Percentiles rank a stretch among this genome's conserved stretches.
These are phyloP conservation scores for Muscicapa striata DNA, from an alignment of 2,797 vertebrate species.

Conservation along the genomic window DNA sequence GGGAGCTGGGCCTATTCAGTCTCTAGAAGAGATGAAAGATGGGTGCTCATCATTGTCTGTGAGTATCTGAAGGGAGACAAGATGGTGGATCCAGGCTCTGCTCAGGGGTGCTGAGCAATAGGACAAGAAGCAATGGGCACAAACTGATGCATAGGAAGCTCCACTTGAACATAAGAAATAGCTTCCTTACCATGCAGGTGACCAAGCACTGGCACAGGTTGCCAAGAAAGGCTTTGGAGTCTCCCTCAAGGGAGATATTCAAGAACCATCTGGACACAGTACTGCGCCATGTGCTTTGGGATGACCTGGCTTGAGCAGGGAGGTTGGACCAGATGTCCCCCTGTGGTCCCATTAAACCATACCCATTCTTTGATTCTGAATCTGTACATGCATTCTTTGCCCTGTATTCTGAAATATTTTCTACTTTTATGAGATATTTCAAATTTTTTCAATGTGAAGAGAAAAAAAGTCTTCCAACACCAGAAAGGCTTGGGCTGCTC, in stretches of 20 bases:
- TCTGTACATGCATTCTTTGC: not conserved
- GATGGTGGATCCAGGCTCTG: not conserved
- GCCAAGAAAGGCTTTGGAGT: not conserved
- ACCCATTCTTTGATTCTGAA: not conserved
- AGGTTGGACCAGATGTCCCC: not conserved
- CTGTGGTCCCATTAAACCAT: not conserved
- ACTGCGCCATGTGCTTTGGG: not conserved
- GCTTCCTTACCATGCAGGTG: not conserved
- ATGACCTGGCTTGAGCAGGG: not conserved
- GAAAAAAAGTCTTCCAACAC: not conserved
- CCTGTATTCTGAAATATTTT: not conserved
- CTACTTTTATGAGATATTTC: not conserved
- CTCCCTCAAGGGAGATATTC: not conserved
- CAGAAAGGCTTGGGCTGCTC: not conserved
- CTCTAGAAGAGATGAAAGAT: not conserved
- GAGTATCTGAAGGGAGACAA: no score
- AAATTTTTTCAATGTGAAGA: fast-evolving
- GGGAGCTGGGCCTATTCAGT: not conserved
- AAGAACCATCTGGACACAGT: not conserved
- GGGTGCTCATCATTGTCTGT: not conserved
- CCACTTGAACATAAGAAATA: no score
- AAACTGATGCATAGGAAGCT: not conserved
- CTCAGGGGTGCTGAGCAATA: fast-evolving
- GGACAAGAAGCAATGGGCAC: not conserved
- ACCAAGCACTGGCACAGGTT: not conserved